Base-by-base conservation (phyloP, 2,888 invertebrate genomes). In the Eristalis intricaria region DNA sequence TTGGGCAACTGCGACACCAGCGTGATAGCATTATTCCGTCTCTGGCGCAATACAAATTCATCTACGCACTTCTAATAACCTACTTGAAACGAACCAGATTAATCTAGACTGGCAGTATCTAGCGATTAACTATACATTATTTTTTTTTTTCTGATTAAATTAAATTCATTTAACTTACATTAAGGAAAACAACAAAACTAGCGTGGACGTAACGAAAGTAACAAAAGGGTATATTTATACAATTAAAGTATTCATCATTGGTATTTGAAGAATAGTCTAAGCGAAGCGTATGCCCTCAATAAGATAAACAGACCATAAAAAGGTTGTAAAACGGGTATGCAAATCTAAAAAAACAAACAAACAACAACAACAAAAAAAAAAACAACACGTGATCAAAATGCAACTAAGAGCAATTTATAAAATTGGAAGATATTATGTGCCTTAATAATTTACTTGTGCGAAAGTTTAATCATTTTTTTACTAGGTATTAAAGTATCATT, bases 21-120 rank as follows among this genome's bases (percentile, higher is more conserved):
- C 95, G 98, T 87, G 98, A 98, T 93, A 95, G 96, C 91, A 96
- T 98, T 93, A 96, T 98, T 85, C 97, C 97, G 92, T 97, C 97
- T 77, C 95, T 97, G 86, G 96, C 97, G 84, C 98, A 98, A 92
- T 98, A 98, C 94, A 95, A 96, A 92, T 98, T 98, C 93, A 95
- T 98, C 68, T 97, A 98, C 92, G 96, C 96, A 90, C 94, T 98
- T 71, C 94, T 98, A 61, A 95, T 97, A 81, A 96, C 96, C 90
- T 98, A 98, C 93, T 94, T 98, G 89, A 97, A 97, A 91, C 96
- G 97, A 91, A 97, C 97, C 63, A 94, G 98, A 89, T 96, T 98
- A 89, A 98, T 98, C 90, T 98, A 93, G 84, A 75, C n/a, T n/a
- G 40, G 29, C 60, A 71, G 68, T 73, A 71, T 63, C n/a, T 66